Evolutionary conservation across 2,797 vertebrate species (phyloP).

Genomic region (Gadopsis marmoratus): DNA sequence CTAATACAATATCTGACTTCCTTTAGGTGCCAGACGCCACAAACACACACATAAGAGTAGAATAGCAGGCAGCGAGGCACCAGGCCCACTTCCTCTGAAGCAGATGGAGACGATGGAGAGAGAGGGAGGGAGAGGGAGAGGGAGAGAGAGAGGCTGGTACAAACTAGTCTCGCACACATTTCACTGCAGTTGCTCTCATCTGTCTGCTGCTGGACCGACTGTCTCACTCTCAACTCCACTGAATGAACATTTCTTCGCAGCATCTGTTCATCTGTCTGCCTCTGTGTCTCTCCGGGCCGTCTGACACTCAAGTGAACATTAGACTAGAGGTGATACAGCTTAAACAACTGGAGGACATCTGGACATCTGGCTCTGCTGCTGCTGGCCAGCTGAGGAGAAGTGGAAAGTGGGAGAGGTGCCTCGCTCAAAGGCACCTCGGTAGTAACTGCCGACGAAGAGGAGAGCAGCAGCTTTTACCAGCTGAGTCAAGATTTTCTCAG

Average conservation of each 20-base stretch:
- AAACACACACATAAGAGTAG: slow-evolving; percentile 59
- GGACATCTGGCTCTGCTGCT: slow-evolving; percentile 9
- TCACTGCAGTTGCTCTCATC: slow-evolving; percentile 44
- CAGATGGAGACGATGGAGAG: slow-evolving; percentile 47
- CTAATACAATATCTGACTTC: slow-evolving; percentile 80
- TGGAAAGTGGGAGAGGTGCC: slow-evolving; percentile 3
- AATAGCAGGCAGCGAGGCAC: slow-evolving; percentile 71
- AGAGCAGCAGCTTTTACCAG: background rate
- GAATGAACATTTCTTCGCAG: background rate
- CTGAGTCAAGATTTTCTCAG: background rate
- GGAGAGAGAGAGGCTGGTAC: slow-evolving; percentile 38
- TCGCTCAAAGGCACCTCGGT: slow-evolving; percentile 34
- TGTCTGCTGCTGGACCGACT: slow-evolving; percentile 15
- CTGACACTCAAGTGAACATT: background rate
- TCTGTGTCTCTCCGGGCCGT: background rate
- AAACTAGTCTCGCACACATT: slow-evolving; percentile 45
- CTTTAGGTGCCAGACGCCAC: slow-evolving; percentile 73
- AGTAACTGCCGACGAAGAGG: slow-evolving; percentile 21
- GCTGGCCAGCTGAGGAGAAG: background rate
- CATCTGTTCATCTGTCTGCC: background rate
- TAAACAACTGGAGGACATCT: slow-evolving; percentile 6
- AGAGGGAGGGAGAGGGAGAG: background rate
- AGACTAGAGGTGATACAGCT: background rate
- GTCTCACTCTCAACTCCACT: background rate
- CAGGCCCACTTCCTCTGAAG: slow-evolving; percentile 73